Conservation (phyloP, 2,797 vertebrate genomes). For the Cottoperca gobio region DNA sequence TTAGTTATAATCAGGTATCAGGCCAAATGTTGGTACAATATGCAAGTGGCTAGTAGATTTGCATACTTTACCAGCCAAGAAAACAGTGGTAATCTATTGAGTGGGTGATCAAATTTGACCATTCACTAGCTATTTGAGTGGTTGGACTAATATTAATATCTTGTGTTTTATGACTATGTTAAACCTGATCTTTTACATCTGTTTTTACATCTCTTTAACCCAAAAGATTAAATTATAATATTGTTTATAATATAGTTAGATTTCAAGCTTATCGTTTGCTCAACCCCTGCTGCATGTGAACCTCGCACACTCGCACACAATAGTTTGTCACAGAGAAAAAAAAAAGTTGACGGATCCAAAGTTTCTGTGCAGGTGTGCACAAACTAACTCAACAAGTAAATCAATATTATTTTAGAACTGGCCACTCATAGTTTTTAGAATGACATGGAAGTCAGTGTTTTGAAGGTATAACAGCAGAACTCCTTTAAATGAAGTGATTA, state of each 20-base stretch:
- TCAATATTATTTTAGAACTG: not conserved
- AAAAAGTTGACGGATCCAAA: not conserved
- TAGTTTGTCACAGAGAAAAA: not conserved
- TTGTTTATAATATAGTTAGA: not conserved
- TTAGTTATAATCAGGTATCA: too few species aligned
- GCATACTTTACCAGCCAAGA: too few species aligned
- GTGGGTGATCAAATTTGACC: too few species aligned
- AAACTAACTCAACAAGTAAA: not conserved
- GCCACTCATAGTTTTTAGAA: not conserved
- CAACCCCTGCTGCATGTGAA: not conserved
- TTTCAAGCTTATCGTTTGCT: not conserved
- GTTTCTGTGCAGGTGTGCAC: not conserved
- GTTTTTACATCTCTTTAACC: not conserved
- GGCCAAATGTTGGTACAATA: too few species aligned
- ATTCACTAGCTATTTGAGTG: too few species aligned
- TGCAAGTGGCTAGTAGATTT: too few species aligned
- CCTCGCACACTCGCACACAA: too few species aligned
- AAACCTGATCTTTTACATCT: not conserved
- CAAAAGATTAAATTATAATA: not conserved
- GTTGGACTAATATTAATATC: not conserved
- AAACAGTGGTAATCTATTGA: too few species aligned
- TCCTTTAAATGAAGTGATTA: not conserved
- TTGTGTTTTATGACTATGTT: not conserved
- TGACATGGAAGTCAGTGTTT: not conserved
- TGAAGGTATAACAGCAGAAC: not conserved